Base-by-base conservation (phyloP, 2,888 invertebrate genomes). In the Drosophila vallismaia region DNA sequence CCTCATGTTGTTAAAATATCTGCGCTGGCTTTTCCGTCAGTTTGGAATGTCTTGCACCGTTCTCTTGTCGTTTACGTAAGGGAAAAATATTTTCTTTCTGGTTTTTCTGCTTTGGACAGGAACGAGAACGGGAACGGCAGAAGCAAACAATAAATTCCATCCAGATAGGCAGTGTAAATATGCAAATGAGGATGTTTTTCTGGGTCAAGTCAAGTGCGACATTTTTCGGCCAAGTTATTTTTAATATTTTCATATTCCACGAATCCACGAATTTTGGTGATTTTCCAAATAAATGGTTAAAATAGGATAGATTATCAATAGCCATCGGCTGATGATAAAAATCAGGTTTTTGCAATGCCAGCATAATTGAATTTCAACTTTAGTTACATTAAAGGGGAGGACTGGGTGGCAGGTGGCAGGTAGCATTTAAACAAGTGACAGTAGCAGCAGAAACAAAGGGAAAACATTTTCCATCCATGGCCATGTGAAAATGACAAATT, bases 1-100 rank as follows among this genome's bases (percentile, higher is more conserved):
- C 51, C 40, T 46, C 54, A 76, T 76, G 75, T 71, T 80, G 86
- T 79, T 86, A 71, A 86, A 86, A 86, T 84, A 79, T 86, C 74
- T 79, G 73, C 56, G 68, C 71, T 80, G 68, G 81, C 80, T 83
- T 76, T 84, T 84, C 86, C 86, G 83, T 84, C 84, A 84, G 77
- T 75, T 83, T 84, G 81, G 82, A 84, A 86, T 86, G 80, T 83
- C 75, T 74, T 74, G 84, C 81, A 84, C 74, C 67, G 76, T 52
- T 74, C 19, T 19, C 14, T 14, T 1, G 67, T 72, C 81, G 67
- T 80, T 84, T 59, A 74, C 71, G 70, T 71, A 76, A 82, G 79
- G 71, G 50, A 58, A 72, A 79, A 82, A 85, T 71, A 76, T 74
- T 79, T 79, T 54, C 57, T 53, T 54, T 59, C 36, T 67, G 14